Conservation (phyloP, 2,888 invertebrate species). For the Eulithis prunata region DNA sequence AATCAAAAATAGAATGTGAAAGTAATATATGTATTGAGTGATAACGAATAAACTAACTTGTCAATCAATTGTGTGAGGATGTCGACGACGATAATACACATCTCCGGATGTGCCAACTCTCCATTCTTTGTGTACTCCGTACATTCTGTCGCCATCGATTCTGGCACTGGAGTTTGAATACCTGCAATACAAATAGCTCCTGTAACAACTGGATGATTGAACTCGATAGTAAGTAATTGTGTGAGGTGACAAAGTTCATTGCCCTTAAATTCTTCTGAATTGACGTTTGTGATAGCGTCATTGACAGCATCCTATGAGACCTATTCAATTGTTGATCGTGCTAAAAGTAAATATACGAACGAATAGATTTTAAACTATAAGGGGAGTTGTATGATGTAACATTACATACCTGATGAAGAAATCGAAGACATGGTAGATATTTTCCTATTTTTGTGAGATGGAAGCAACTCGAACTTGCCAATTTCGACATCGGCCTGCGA, state of each 20-base stretch:
- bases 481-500: slow-evolving; percentile 85
- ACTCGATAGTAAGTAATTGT: too few relatives aligned
- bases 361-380: too few relatives aligned
- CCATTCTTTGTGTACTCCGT: slow-evolving; percentile 61
- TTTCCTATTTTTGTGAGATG: slow-evolving; percentile 55
- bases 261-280: too few relatives aligned
- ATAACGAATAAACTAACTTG: slow-evolving; percentile 64
- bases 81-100: slow-evolving; percentile 84
- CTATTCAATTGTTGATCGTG: too few relatives aligned
- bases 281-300: too few relatives aligned
- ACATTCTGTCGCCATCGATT: slow-evolving; percentile 51
- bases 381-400: background rate
- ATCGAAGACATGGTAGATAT: slow-evolving; percentile 55
- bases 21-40: too few relatives aligned
- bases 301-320: too few relatives aligned
- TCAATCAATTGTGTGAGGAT: slow-evolving; percentile 83
- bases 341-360: too few relatives aligned
- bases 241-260: too few relatives aligned
- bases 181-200: slow-evolving; percentile 36
- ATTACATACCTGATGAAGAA: slow-evolving; percentile 55
- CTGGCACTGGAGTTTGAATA: slow-evolving; percentile 56
- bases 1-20: too few relatives aligned
- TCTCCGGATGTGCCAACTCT: slow-evolving; percentile 83
- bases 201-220: too few relatives aligned
- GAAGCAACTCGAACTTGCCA: slow-evolving; percentile 60